Base-by-base conservation (phyloP, 1,140 invertebrate genomes). In the Megalopta genalis region DNA sequence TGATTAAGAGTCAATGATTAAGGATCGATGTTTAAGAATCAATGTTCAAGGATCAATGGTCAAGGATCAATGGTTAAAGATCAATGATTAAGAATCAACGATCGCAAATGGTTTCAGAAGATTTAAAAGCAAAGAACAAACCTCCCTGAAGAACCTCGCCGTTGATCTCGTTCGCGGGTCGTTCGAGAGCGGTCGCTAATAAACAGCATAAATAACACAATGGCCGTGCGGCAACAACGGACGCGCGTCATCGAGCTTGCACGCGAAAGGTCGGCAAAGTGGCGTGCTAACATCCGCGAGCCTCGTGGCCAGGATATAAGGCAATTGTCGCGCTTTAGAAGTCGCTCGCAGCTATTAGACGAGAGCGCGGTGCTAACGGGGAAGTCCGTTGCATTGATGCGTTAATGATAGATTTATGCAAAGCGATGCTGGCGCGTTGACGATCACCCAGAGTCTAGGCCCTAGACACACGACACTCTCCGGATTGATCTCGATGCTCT, bases 331-430 rank as follows among this genome's bases (percentile, higher is more conserved):
- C 46, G 71, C 62, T 83, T 83, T 77, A 73, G 68, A 80, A 85
- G 62, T 80, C 62, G 62, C 62, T 27, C 54, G 23, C 21, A 23
- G 62, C 64, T 42, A 65, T 78, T 72, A 73, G 69, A 73, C n/a
- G 60, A 64, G 32, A 7, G 16, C 3, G 39, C n/a, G 6, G 75
- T 32, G 10, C 62, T 72, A 72, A 65, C 60, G 66, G 70, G 76
- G 71, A 81, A 86, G 64, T 84, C 75, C 70, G 79, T 82, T 70
- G 72, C 80, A 73, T 72, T 82, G 80, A 85, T 85, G 77, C 68
- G 54, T 73, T 85, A 84, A 84, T 80, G 77, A 82, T 60, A 75
- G 83, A 75, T 85, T 86, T 77, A 84, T 79, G 71, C 69, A 69
- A 82, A 70, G 63, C 46, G 46, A 7, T 21, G 25, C 23, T 37